Evolutionary conservation across 2,797 vertebrate genomes (phyloP).

Genomic region (Pelochelys cantorii): DNA sequence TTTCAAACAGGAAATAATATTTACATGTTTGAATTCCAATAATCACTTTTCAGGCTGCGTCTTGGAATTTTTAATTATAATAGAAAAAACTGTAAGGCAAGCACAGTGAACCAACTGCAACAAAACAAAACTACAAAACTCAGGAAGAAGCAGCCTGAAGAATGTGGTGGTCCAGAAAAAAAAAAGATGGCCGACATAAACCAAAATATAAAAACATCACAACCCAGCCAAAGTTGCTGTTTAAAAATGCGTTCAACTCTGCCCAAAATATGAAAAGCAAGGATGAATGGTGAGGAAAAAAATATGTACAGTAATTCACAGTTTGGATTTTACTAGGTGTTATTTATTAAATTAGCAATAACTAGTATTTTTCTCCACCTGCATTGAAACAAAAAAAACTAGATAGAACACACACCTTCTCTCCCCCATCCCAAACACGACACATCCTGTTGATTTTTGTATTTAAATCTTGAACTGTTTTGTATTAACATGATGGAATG

Average conservation of each 20-base stretch:
- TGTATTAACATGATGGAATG: not conserved
- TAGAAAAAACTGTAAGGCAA: slow-evolving; percentile 17
- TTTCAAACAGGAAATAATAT: slow-evolving; percentile 14
- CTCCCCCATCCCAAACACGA: not conserved
- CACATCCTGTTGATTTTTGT: not conserved
- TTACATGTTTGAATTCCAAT: not conserved
- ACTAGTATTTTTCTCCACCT: not conserved
- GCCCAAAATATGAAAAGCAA: slow-evolving; percentile 18
- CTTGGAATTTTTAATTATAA: not conserved
- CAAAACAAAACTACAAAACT: slow-evolving; percentile 13
- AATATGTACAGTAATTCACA: slow-evolving; percentile 13
- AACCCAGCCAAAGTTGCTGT: slow-evolving; percentile 40
- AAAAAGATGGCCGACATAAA: slow-evolving; percentile 24
- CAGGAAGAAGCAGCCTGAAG: not conserved
- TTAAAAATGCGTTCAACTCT: not conserved
- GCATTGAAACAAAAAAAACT: not conserved
- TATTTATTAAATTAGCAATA: slow-evolving; percentile 41
- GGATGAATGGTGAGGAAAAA: slow-evolving; percentile 30
- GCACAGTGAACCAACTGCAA: slow-evolving; percentile 10
- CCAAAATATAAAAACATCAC: not conserved
- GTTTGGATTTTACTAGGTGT: slow-evolving; percentile 26
- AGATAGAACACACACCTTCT: not conserved
- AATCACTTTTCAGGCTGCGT: not conserved
- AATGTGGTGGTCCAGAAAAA: slow-evolving; percentile 38
- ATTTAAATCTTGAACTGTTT: not conserved